phyloP scores from a whole-genome alignment of 1,140 invertebrate species.

The Drosophila rhopaloa region DNA sequence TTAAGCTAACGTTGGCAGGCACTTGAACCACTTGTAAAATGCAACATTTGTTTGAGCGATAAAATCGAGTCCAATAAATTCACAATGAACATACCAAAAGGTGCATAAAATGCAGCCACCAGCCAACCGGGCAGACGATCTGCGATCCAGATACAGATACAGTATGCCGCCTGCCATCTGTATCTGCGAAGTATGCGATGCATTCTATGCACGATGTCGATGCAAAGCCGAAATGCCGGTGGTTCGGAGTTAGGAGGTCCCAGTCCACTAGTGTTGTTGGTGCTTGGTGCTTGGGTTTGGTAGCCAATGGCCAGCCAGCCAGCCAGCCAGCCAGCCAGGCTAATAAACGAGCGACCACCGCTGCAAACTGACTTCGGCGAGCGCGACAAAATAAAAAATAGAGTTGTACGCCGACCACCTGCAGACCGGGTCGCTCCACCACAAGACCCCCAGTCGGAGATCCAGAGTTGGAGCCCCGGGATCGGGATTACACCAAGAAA shows the following conservation, averaged over 20 bases:
- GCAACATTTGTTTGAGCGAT: constrained; percentile 84
- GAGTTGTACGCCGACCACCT: constrained; percentile 82
- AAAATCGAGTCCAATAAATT: constrained; percentile 83
- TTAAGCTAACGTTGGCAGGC: constrained; percentile 67
- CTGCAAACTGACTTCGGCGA: constrained; percentile 66
- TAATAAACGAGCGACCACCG: constrained; percentile 71
- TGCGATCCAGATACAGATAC: constrained; percentile 65
- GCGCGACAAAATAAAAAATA: constrained; percentile 83
- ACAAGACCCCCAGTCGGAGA: constrained; percentile 30
- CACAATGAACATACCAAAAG: constrained; percentile 83
- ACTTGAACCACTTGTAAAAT: constrained; percentile 83
- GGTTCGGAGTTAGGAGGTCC: constrained; percentile 24
- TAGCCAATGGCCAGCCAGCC: constrained; percentile 30
- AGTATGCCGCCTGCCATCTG: constrained; percentile 50
- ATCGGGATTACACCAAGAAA: constrained; percentile 21
- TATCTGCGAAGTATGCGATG: constrained; percentile 68
- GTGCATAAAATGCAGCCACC: constrained; percentile 75
- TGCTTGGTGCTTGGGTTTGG: constrained; percentile 21
- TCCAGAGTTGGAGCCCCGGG: constrained; percentile 22
- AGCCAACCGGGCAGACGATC: constrained; percentile 52
- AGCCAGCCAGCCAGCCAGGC: constrained; percentile 24
- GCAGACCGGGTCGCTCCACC: constrained; percentile 57
- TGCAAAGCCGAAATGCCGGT: constrained; percentile 28
- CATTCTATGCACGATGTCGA: constrained; percentile 52
- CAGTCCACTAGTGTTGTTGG: constrained; percentile 40